Conservation (phyloP, 2,888 invertebrate genomes). For the Chrysotoxum bicinctum region DNA sequence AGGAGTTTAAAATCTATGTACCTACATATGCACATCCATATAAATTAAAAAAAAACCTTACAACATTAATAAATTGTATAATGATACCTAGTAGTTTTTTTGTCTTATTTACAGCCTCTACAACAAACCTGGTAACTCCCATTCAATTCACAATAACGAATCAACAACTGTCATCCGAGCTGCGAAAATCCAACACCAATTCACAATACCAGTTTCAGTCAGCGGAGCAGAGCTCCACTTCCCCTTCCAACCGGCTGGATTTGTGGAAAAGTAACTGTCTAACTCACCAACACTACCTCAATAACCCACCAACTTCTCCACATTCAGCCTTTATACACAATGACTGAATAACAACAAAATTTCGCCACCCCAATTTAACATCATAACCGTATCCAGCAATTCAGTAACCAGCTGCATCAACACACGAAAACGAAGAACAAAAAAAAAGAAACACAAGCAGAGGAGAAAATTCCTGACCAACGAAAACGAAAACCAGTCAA, state of each 20-base stretch:
- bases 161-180: conserved; percentile 39
- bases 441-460: conserved; percentile 16
- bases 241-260: conserved; percentile 9
- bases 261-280: conserved; percentile 52
- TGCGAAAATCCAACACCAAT: conserved; percentile 34
- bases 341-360: conserved; percentile 52
- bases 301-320: conserved; percentile 38
- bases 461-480: conserved; percentile 65
- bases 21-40: no score
- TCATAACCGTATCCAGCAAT: conserved; percentile 47
- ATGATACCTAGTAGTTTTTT: neutral
- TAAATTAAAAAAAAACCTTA: no score
- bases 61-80: no score
- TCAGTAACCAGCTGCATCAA: conserved; percentile 44
- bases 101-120: conserved; percentile 39
- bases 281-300: conserved; percentile 44
- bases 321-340: conserved; percentile 50
- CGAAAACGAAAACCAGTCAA: conserved; percentile 66
- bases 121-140: conserved; percentile 56
- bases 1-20: no score
- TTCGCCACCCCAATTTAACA: conserved; percentile 12
- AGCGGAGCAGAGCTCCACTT: neutral
- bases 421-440: conserved; percentile 8
- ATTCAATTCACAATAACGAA: conserved; percentile 60
- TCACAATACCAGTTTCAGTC: conserved; percentile 36